phyloP scores from a whole-genome alignment of 2,113 vertebrate species.

The Sinocyclocheilus grahami region DNA sequence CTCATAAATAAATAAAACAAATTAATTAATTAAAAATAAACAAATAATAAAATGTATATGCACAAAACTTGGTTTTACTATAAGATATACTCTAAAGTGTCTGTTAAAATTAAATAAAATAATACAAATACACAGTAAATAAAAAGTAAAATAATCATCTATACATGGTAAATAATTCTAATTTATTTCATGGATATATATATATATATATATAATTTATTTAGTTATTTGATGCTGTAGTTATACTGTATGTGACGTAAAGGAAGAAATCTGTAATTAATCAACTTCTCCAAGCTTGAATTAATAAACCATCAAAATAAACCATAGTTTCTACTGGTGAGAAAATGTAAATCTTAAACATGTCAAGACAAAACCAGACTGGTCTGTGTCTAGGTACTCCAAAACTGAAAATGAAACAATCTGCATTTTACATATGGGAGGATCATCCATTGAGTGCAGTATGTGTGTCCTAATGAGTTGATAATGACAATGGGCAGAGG shows the following conservation, averaged over 20 bases:
- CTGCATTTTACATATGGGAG: constrained; percentile 5
- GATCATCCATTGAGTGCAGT: constrained; percentile 36
- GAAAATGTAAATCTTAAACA: background rate
- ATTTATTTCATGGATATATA: too few relatives aligned
- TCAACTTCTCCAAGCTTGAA: background rate
- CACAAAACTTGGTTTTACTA: background rate
- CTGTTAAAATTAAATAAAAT: background rate
- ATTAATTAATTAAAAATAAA: too few relatives aligned
- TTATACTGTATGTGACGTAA: background rate
- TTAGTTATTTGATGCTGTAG: background rate
- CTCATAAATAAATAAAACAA: too few relatives aligned
- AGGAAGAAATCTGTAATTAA: background rate
- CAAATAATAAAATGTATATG: background rate
- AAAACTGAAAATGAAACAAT: background rate
- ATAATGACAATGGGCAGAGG: constrained; percentile 66
- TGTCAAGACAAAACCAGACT: constrained; percentile 3
- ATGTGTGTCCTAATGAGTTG: constrained; percentile 61
- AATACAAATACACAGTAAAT: background rate
- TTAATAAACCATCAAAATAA: background rate
- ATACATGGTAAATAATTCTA: too few relatives aligned
- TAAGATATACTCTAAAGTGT: background rate
- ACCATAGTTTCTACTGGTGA: background rate
- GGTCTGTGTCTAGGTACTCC: background rate
- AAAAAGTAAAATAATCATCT: background rate
- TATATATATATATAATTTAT: background rate